phyloP scores from a whole-genome alignment of 2,888 invertebrate species.

The Cataglyphis altisquamis region DNA sequence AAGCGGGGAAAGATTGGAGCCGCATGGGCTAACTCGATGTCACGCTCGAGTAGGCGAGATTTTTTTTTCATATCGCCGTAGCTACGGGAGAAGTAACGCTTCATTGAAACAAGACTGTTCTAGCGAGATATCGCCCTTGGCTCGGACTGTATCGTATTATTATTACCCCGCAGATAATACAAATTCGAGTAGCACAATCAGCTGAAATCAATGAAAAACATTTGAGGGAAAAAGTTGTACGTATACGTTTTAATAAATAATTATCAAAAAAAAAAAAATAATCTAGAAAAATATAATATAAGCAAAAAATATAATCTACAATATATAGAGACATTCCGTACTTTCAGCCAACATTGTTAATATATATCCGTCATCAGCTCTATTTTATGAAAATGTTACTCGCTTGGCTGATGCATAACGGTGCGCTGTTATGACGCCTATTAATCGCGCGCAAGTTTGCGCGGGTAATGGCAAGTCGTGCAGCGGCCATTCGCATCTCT shows the following conservation, averaged over 20 bases:
- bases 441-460: conserved; percentile 45
- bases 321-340: background rate
- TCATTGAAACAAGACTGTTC: conserved; percentile 12
- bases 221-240: background rate
- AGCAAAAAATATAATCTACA: background rate
- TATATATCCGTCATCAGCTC: background rate
- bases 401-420: conserved; percentile 45
- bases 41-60: conserved; percentile 62
- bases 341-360: background rate
- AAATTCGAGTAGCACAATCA: background rate
- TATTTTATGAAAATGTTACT: conserved; percentile 48
- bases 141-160: background rate
- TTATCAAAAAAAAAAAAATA: no score
- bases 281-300: background rate
- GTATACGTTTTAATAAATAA: no score
- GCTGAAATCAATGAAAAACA: background rate
- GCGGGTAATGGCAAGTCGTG: conserved; percentile 34
- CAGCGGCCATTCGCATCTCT: conserved; percentile 28
- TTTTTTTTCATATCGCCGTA: conserved; percentile 43
- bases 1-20: conserved; percentile 38
- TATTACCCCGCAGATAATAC: background rate
- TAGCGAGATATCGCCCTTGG: conserved; percentile 11
- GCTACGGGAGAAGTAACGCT: conserved; percentile 42
- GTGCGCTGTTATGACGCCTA: conserved; percentile 35
- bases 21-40: conserved; percentile 63